These are phyloP conservation scores for Wiebesia pumilae DNA, from an alignment of 1,140 invertebrate genomes.

Conservation along the genomic window DNA sequence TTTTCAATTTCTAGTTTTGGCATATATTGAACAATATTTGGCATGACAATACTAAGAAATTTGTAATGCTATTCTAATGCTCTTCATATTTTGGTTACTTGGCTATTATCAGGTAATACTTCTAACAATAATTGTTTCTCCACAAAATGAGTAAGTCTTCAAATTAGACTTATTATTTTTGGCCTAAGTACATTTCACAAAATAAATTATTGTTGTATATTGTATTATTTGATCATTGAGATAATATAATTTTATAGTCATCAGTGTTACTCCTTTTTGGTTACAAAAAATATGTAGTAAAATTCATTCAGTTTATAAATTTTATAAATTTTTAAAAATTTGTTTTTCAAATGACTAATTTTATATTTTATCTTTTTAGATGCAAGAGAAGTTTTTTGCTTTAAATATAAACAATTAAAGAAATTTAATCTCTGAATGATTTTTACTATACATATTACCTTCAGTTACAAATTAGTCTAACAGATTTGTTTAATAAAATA, in stretches of 20 bases:
- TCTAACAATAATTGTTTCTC: slow-evolving; percentile 40
- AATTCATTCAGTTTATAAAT: slow-evolving; percentile 31
- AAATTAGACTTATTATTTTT: slow-evolving; percentile 26
- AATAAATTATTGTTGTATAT: slow-evolving; percentile 29
- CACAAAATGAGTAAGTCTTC: slow-evolving; percentile 4
- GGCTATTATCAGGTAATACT: slow-evolving; percentile 45
- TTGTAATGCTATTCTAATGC: slow-evolving; percentile 48
- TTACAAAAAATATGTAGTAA: slow-evolving; percentile 21
- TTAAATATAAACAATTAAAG: slow-evolving; percentile 4
- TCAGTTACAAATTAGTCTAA: slow-evolving; percentile 26
- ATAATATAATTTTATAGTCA: slow-evolving; percentile 28
- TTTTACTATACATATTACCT: neutral
- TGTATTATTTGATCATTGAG: slow-evolving; percentile 35
- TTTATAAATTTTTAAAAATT: slow-evolving; percentile 10
- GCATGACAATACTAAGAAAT: slow-evolving; percentile 51
- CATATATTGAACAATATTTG: slow-evolving; percentile 55
- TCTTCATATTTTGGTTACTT: slow-evolving; percentile 44
- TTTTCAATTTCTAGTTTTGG: slow-evolving; percentile 45
- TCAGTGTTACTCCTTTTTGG: slow-evolving; percentile 1
- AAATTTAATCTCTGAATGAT: slow-evolving; percentile 28
- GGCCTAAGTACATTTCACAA: slow-evolving; percentile 19
- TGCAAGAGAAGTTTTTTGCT: neutral
- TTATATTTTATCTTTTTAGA: neutral
- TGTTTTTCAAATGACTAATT: neutral
- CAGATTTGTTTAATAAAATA: slow-evolving; percentile 11